phyloP scores from a whole-genome alignment of 2,797 vertebrate species.

The Pipistrellus pygmaeus region DNA sequence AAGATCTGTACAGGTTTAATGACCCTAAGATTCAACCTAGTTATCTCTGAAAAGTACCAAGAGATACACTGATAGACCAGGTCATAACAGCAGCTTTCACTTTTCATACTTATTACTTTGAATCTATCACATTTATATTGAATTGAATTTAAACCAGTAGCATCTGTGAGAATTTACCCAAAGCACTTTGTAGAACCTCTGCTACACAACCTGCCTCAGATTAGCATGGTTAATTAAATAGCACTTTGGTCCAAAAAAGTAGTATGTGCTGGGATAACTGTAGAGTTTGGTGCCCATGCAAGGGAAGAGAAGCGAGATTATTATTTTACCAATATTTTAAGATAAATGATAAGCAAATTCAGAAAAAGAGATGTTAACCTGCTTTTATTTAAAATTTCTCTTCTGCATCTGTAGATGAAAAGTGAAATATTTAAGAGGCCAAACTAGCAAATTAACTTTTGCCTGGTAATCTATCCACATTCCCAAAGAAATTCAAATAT shows the following conservation, averaged over 20 bases:
- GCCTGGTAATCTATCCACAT: background rate
- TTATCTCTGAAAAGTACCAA: background rate
- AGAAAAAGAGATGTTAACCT: slow-evolving; percentile 13
- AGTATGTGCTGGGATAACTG: background rate
- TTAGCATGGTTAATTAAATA: background rate
- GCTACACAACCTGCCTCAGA: background rate
- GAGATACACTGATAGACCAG: background rate
- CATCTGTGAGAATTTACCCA: background rate
- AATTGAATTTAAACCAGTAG: slow-evolving; percentile 17
- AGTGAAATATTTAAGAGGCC: slow-evolving; percentile 46
- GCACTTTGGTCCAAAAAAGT: background rate
- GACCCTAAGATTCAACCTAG: background rate
- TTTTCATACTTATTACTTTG: background rate
- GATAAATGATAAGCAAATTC: slow-evolving; percentile 40
- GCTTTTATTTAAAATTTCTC: slow-evolving; percentile 32
- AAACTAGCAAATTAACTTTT: slow-evolving; percentile 25
- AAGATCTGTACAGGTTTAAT: background rate
- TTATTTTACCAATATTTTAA: slow-evolving; percentile 25
- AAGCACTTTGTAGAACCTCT: background rate
- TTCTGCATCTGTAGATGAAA: background rate
- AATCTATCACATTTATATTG: background rate
- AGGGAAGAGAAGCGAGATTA: background rate
- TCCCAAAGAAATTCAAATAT: background rate
- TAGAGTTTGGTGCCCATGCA: background rate
- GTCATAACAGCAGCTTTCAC: background rate